phyloP scores from a whole-genome alignment of 2,888 invertebrate genomes.

The Eurytoma adleriae region DNA sequence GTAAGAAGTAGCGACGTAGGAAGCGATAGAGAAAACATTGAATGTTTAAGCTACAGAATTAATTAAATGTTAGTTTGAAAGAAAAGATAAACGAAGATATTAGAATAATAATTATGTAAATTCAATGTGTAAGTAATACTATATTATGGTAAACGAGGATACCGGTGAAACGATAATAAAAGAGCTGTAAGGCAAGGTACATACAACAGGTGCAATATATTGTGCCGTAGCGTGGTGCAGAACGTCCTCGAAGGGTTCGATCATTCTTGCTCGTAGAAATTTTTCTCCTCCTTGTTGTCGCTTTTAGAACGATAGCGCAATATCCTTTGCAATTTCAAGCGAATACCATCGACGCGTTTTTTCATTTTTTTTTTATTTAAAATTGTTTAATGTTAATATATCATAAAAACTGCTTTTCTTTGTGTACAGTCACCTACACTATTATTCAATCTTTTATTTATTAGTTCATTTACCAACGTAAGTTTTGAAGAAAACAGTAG shows the following conservation, averaged over 20 bases:
- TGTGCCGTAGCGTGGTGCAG: conserved; percentile 43
- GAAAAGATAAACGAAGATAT: neutral
- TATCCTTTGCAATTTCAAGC: neutral
- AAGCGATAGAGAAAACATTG: conserved; percentile 16
- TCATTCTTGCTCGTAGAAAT: conserved; percentile 20
- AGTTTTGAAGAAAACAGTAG: too few relatives aligned
- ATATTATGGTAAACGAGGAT: neutral
- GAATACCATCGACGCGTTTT: too few relatives aligned
- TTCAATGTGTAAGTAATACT: neutral
- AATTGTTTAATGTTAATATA: too few relatives aligned
- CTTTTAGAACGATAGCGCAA: neutral
- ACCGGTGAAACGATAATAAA: neutral
- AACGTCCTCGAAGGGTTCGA: conserved; percentile 4
- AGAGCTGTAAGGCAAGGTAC: conserved; percentile 52
- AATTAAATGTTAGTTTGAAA: neutral
- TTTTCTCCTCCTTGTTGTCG: conserved; percentile 20
- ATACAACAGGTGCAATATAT: conserved; percentile 46
- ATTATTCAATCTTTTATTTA: too few relatives aligned
- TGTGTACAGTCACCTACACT: too few relatives aligned
- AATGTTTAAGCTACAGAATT: conserved; percentile 12
- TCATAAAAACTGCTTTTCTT: too few relatives aligned
- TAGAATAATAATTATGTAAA: conserved; percentile 1
- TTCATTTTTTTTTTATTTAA: too few relatives aligned
- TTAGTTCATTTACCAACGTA: too few relatives aligned
- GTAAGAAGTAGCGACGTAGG: neutral